phyloP scores from a whole-genome alignment of 1,140 invertebrate species.

The Megalonaias nervosa region DNA sequence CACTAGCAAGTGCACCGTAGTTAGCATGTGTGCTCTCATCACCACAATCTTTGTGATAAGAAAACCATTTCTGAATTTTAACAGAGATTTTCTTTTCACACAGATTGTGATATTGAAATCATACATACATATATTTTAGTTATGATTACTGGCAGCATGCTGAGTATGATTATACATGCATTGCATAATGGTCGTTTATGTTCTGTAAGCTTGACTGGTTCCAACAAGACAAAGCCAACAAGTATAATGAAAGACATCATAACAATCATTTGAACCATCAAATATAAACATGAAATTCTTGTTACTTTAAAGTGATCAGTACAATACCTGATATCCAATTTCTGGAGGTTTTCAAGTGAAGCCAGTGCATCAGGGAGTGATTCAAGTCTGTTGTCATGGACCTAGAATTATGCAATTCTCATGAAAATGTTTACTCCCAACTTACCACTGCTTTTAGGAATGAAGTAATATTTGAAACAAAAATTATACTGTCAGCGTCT shows the following conservation, averaged over 20 bases:
- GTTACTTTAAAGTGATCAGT: neutral
- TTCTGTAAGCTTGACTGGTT: too few species aligned
- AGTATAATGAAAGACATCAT: neutral
- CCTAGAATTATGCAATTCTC: slow-evolving; percentile 70
- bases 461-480: neutral
- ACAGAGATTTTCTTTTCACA: too few species aligned
- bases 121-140: too few species aligned
- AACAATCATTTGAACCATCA: neutral
- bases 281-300: neutral
- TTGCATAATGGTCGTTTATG: too few species aligned
- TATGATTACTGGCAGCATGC: too few species aligned
- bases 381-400: slow-evolving; percentile 85
- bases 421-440: too few species aligned
- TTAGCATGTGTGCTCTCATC: too few species aligned
- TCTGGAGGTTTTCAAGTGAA: slow-evolving; percentile 60
- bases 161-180: too few species aligned
- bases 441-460: neutral
- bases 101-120: too few species aligned
- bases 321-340: slow-evolving; percentile 66
- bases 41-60: too few species aligned
- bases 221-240: neutral
- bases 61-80: too few species aligned
- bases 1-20: too few species aligned
- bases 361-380: slow-evolving; percentile 71
- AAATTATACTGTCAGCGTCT: neutral